These are phyloP conservation scores for Halichoeres trimaculatus DNA, from an alignment of 2,113 vertebrate species.

Conservation along the genomic window DNA sequence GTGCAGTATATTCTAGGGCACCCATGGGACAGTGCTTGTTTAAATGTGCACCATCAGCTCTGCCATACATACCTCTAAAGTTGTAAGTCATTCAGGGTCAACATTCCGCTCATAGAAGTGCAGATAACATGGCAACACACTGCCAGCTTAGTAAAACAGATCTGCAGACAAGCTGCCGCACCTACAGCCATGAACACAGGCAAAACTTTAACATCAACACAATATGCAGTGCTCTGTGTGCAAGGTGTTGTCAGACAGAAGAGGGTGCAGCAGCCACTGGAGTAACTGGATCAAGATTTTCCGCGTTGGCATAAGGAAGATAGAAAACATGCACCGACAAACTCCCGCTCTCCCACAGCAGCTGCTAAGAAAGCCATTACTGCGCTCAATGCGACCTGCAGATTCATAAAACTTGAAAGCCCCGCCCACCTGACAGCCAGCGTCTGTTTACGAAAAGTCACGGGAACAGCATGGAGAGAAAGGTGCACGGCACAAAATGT, in stretches of 20 bases:
- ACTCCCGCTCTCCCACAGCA: not conserved
- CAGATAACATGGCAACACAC: slow-evolving; percentile 37
- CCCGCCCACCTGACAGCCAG: slow-evolving; percentile 69
- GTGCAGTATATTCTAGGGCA: slow-evolving; percentile 34
- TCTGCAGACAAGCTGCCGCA: slow-evolving; percentile 54
- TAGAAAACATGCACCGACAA: not conserved
- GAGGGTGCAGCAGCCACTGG: not conserved
- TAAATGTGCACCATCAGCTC: slow-evolving; percentile 10
- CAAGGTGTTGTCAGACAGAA: not conserved
- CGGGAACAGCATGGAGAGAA: slow-evolving; percentile 64
- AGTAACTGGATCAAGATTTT: not conserved
- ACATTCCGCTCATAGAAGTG: not conserved
- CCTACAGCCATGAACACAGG: not conserved
- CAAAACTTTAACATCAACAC: slow-evolving; percentile 16
- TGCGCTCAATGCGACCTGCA: slow-evolving; percentile 50
- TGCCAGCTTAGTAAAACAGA: slow-evolving; percentile 38
- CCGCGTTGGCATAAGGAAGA: not conserved
- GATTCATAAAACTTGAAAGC: slow-evolving; percentile 77
- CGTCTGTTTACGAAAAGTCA: slow-evolving; percentile 81
- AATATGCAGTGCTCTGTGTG: not conserved
- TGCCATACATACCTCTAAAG: not conserved
- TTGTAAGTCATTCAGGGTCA: not conserved
- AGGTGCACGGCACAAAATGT: slow-evolving; percentile 30
- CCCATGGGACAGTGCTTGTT: slow-evolving; percentile 21
- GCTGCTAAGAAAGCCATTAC: slow-evolving; percentile 15